phyloP scores from a whole-genome alignment of 64 coral and sea anemone genomes.

The Stichodactyla helianthus region DNA sequence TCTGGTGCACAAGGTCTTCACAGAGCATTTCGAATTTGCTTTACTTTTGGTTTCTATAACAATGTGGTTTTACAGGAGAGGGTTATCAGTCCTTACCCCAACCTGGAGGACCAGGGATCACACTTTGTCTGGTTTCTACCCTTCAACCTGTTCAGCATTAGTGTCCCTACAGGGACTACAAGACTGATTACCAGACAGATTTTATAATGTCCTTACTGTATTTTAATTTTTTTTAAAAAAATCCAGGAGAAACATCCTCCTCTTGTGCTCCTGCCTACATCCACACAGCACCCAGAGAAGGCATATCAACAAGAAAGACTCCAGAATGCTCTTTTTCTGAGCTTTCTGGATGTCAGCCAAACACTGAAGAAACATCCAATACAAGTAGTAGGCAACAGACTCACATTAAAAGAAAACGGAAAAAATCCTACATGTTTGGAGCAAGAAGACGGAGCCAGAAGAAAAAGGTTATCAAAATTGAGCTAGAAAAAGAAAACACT shows the following conservation, averaged over 20 bases:
- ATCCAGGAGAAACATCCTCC: constrained; percentile 61
- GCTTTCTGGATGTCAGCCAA: neutral
- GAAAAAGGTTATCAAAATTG: neutral
- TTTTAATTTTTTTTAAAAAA: neutral
- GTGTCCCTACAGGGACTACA: no score
- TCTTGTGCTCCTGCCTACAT: constrained; percentile 75
- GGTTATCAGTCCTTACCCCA: no score
- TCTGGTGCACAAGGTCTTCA: no score
- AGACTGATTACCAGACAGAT: no score
- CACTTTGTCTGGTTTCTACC: no score
- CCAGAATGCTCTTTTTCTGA: neutral
- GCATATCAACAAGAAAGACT: neutral
- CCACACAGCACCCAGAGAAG: constrained; percentile 48
- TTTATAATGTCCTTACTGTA: neutral
- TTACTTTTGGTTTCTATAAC: no score
- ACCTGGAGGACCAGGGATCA: no score
- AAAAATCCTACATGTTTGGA: neutral
- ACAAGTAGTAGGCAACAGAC: neutral
- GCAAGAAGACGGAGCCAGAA: neutral
- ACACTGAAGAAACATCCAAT: neutral
- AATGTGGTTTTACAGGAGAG: no score
- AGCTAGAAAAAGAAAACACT: neutral
- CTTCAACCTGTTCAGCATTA: no score
- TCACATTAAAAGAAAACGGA: neutral
- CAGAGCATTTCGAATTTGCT: no score